phyloP scores from a whole-genome alignment of 2,797 vertebrate species.

The Pangasius larnaudii region DNA sequence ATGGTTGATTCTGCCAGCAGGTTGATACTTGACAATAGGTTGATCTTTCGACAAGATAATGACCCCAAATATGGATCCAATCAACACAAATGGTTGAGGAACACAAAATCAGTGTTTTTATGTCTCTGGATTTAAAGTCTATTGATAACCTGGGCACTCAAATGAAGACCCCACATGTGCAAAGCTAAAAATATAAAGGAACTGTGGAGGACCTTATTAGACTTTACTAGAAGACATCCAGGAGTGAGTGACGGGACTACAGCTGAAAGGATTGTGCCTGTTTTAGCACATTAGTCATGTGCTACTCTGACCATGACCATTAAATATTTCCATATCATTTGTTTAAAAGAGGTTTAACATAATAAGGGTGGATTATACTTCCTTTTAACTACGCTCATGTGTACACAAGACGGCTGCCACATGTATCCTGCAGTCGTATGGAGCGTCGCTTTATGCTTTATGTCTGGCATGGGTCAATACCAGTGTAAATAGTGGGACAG shows the following conservation, averaged over 20 bases:
- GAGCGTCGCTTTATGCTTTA: neutral
- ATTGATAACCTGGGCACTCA: neutral
- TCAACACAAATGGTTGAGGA: neutral
- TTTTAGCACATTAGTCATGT: neutral
- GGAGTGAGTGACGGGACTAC: neutral
- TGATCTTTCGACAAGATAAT: neutral
- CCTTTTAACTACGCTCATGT: neutral
- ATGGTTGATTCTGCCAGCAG: neutral
- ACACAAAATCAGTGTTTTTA: neutral
- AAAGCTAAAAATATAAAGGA: neutral
- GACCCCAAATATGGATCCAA: neutral
- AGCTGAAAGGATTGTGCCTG: neutral
- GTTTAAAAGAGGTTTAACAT: neutral
- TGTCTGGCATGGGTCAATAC: neutral
- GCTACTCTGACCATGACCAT: neutral
- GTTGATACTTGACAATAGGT: neutral
- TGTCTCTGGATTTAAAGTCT: neutral
- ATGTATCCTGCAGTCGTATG: neutral
- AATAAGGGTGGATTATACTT: neutral
- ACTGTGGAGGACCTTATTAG: neutral
- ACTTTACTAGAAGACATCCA: neutral
- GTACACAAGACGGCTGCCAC: neutral
- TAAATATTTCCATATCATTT: neutral
- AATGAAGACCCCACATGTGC: neutral
- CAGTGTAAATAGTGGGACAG: too few species aligned